Evolutionary conservation across 2,797 vertebrate species (phyloP).

Genomic region (Gallinago nigripennis): DNA sequence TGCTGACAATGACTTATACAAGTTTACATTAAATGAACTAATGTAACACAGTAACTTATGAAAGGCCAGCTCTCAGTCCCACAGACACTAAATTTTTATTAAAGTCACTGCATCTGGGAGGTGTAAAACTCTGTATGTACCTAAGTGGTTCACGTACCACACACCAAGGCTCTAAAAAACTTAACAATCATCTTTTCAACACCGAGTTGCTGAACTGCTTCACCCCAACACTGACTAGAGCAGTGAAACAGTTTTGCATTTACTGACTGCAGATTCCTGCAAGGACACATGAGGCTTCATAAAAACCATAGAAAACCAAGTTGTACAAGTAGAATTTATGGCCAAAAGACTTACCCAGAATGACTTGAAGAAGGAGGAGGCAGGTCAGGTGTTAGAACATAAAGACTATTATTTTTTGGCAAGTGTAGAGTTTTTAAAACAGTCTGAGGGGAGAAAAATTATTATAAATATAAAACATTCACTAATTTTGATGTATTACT

Average conservation of each 20-base stretch:
- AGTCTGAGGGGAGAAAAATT: constrained; percentile 80
- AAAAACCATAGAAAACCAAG: not conserved
- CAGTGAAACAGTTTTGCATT: not conserved
- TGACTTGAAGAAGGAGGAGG: constrained; percentile 91
- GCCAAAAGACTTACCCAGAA: constrained; percentile 85
- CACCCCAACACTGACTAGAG: not conserved
- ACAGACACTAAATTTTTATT: not conserved
- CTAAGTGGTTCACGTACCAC: not conserved
- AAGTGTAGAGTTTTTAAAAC: constrained; percentile 95
- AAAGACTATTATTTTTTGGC: constrained; percentile 99
- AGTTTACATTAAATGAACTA: not conserved
- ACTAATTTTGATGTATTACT: not conserved
- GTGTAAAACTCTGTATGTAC: not conserved
- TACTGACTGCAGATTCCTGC: not conserved
- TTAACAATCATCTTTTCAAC: not conserved
- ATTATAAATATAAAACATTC: not conserved
- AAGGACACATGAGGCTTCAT: not conserved
- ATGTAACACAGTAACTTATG: not conserved
- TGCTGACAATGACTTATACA: not conserved
- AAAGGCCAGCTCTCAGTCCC: not conserved
- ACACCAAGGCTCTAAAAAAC: not conserved
- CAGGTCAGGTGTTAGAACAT: constrained; percentile 96
- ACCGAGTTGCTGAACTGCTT: not conserved
- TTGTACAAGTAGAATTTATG: not conserved
- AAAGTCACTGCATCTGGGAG: not conserved